These are phyloP conservation scores for Didymodactylos carnosus DNA, from an alignment of 2,888 invertebrate species.

Conservation along the genomic window DNA sequence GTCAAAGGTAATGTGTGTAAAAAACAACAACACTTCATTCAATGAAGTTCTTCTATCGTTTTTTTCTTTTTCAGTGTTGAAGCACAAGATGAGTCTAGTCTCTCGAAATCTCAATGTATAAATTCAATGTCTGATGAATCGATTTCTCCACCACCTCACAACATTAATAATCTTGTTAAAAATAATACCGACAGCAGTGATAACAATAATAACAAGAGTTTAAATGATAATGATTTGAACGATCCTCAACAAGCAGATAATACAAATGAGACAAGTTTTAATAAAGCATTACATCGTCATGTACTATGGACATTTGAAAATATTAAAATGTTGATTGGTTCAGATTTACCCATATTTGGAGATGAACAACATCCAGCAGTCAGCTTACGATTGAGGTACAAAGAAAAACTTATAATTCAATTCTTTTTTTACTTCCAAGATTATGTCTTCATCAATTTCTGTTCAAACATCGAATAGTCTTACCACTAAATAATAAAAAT, in stretches of 20 bases:
- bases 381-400: conserved; percentile 36
- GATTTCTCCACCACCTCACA: not conserved
- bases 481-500: not conserved
- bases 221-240: too few relatives aligned
- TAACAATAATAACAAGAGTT: too few relatives aligned
- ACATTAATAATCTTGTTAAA: not conserved
- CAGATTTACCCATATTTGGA: conserved; percentile 83
- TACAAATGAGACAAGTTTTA: not conserved
- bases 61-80: not conserved
- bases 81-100: not conserved
- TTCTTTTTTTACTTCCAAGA: not conserved
- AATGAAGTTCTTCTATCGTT: not conserved
- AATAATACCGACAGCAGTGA: too few relatives aligned
- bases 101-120: not conserved
- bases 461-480: too few relatives aligned
- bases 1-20: not conserved
- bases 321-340: conserved; percentile 78
- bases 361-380: conserved; percentile 74
- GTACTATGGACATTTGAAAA: conserved; percentile 87
- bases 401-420: not conserved
- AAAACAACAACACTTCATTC: not conserved
- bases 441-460: too few relatives aligned
- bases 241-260: not conserved
- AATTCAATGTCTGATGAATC: not conserved
- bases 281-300: conserved; percentile 11